Evolutionary conservation across 1,140 invertebrate species (phyloP), one percentile per base, ranked within the genome.

Genomic region (Drosophila serrata): DNA sequence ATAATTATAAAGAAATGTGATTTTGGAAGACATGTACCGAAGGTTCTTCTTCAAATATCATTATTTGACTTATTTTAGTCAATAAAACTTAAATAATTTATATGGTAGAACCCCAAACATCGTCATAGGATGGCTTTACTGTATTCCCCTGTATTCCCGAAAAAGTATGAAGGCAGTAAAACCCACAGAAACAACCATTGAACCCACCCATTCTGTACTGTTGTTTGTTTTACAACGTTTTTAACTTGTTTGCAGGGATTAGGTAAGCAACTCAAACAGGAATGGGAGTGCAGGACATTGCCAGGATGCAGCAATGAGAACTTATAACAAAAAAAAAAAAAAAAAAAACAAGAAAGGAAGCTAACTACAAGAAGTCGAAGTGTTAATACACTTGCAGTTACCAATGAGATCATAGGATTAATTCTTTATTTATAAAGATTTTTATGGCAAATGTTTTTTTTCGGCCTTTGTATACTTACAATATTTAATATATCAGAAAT

Each of bases 201-300:
- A 45, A 39, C 62, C 74, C 62, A 75, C 75, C 62, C 75, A 79
- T 60, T 67, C 56, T 57, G 53, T 65, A 46, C 55, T 63, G 61
- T 61, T 79, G 82, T 86, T 86, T 86, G 84, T 88, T 88, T 87
- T 86, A 87, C 84, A 88, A 77, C 84, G 76, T 88, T 88, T 88
- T 90, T 88, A 82, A 77, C 84, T 88, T 90, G 84, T 88, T 88
- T 90, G 84, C 81, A 74, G 68, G 84, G 84, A 88, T 88, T 88
- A 88, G 84, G 73, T 86, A 82, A 86, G 78, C 58, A 85, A 84
- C 64, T 74, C 82, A 85, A 85, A 87, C 73, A 85, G 57, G 46
- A 56, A 48, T 63, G 15, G 56, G 46, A 17, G 24, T 35, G 42
- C 68, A 59, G 65, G 51, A 70, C 68, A 40, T 49, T 15, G 69